A percentile compares a stretch with the other conserved stretches of the same genome.
These are phyloP conservation scores for Rhinogobius similis DNA, from an alignment of 2,113 vertebrate species.

Conservation along the genomic window DNA sequence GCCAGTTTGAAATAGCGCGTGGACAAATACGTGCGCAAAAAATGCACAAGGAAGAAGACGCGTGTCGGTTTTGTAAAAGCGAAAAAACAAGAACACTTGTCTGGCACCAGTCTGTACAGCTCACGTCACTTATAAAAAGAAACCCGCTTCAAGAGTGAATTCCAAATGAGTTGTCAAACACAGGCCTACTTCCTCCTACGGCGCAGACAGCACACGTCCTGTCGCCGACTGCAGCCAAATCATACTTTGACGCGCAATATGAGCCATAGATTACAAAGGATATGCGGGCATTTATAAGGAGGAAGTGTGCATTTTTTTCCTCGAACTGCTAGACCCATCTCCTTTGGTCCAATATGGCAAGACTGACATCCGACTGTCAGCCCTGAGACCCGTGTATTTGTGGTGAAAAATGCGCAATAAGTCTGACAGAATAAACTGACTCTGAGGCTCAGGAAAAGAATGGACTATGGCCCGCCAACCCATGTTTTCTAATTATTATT, in stretches of 20 bases:
- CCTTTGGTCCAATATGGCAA: not conserved
- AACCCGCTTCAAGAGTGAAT: not conserved
- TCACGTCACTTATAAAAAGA: not conserved
- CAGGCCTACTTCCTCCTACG: not conserved
- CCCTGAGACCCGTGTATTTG: not conserved
- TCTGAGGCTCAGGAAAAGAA: not conserved
- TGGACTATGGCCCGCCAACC: not conserved
- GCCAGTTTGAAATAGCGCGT: slow-evolving; percentile 8
- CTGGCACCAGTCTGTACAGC: too few relatives aligned
- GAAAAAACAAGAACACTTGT: not conserved
- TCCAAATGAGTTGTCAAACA: not conserved
- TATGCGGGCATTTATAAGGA: not conserved
- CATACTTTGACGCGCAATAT: not conserved
- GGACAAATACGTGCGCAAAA: not conserved
- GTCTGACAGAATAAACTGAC: not conserved
- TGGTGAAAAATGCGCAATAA: not conserved
- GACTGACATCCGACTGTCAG: not conserved
- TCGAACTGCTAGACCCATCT: not conserved
- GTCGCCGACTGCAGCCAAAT: not conserved
- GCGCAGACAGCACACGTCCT: not conserved
- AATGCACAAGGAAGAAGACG: not conserved
- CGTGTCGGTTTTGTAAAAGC: not conserved
- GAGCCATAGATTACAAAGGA: not conserved
- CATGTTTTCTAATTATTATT: not conserved
- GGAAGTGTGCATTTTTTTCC: not conserved